Percentiles rank a stretch among this genome's conserved stretches.
These are phyloP conservation scores for Ceramica pisi DNA, from an alignment of 2,888 invertebrate species.

Conservation along the genomic window DNA sequence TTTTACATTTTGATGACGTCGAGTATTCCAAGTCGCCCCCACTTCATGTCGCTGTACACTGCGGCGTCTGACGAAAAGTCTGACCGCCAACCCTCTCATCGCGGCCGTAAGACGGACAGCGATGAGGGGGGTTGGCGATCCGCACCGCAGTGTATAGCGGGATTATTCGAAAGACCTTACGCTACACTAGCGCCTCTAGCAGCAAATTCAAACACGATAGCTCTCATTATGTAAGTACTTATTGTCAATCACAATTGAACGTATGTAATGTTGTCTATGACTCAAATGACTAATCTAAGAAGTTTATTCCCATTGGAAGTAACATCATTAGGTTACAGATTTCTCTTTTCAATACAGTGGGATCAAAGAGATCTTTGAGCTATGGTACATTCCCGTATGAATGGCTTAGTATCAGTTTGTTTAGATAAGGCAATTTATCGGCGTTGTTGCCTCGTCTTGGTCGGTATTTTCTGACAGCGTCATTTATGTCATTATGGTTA, in stretches of 20 bases:
- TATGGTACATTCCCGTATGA: slow-evolving; percentile 25
- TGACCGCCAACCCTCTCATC: too few relatives aligned
- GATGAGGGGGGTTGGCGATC: too few relatives aligned
- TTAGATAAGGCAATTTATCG: slow-evolving; percentile 45
- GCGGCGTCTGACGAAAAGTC: too few relatives aligned
- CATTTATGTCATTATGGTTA: slow-evolving; percentile 7
- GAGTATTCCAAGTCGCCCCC: too few relatives aligned
- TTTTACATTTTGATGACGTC: too few relatives aligned
- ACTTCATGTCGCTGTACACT: too few relatives aligned
- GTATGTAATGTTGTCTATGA: slow-evolving; percentile 16
- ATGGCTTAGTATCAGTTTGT: slow-evolving; percentile 29
- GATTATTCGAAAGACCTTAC: too few relatives aligned
- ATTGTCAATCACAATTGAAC: slow-evolving; percentile 17
- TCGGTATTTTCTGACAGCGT: slow-evolving; percentile 37
- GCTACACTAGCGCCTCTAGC: too few relatives aligned
- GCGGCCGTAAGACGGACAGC: too few relatives aligned
- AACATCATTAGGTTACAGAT: slow-evolving; percentile 17
- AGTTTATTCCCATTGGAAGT: slow-evolving; percentile 28
- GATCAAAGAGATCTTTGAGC: slow-evolving; percentile 17
- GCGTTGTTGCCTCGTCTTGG: slow-evolving; percentile 8
- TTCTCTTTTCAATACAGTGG: slow-evolving; percentile 19
- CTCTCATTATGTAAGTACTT: slow-evolving; percentile 17
- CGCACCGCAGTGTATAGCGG: too few relatives aligned
- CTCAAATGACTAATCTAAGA: slow-evolving; percentile 19
- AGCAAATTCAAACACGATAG: too few relatives aligned